phyloP scores from a whole-genome alignment of 2,888 invertebrate species.

The Epicampocera succincta region DNA sequence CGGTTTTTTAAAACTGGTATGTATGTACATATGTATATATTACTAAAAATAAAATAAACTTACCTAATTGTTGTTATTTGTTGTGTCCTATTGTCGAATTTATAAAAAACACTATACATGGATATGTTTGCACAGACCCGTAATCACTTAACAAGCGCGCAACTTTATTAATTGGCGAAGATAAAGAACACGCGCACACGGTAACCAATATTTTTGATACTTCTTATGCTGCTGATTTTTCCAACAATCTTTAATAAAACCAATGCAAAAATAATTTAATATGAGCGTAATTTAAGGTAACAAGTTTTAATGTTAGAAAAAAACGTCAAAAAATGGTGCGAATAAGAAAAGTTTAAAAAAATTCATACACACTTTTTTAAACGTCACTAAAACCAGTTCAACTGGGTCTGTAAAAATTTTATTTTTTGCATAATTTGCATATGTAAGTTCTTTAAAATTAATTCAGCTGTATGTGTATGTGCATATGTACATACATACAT shows the following conservation, averaged over 20 bases:
- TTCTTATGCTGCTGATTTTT: background rate
- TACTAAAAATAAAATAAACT: slow-evolving; percentile 22
- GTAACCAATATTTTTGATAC: slow-evolving; percentile 5
- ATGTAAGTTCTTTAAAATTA: too few species aligned
- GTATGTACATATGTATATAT: too few species aligned
- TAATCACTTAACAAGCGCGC: slow-evolving; percentile 34
- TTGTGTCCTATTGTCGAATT: slow-evolving; percentile 64
- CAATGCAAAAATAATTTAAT: background rate
- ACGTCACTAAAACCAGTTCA: slow-evolving; percentile 55
- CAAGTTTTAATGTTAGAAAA: background rate
- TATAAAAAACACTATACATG: slow-evolving; percentile 65
- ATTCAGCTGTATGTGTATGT: background rate
- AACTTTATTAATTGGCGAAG: slow-evolving; percentile 41
- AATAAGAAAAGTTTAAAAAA: slow-evolving; percentile 13
- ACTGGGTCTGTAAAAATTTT: slow-evolving; percentile 39
- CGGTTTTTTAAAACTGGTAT: background rate
- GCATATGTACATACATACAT: background rate
- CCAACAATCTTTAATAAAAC: background rate
- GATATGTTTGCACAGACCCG: slow-evolving; percentile 59
- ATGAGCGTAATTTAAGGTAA: background rate
- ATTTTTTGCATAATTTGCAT: background rate
- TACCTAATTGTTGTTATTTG: slow-evolving; percentile 61
- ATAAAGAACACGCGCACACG: slow-evolving; percentile 13
- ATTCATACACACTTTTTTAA: slow-evolving; percentile 1
- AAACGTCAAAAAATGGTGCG: slow-evolving; percentile 31